Evolutionary conservation across 1,140 invertebrate species (phyloP), one percentile per base, ranked within the genome.

Genomic region (Drosophila kurseongensis): DNA sequence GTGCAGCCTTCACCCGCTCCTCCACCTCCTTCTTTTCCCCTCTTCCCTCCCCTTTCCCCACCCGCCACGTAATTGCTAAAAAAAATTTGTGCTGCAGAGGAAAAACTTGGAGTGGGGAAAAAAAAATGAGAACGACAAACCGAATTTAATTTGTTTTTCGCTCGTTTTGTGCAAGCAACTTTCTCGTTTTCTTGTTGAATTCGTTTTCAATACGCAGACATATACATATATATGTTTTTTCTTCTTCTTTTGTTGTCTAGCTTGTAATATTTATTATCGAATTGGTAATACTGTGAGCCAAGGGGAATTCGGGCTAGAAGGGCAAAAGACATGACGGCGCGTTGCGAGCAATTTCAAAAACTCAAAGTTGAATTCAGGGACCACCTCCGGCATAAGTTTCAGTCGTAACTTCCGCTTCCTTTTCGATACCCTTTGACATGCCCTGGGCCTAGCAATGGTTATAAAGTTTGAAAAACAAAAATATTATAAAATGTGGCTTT

Each of bases 251-350:
- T 85, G 78, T 85, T 71, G 82, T 86, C 82, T 85, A 85, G 82
- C 82, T 86, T 85, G 82, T 86, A 85, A 85, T 85, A 85, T 85
- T 85, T 85, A 86, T 85, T 85, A 85, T 85, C 82, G 82, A 85
- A 86, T 85, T 86, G 80, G 75, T 81, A 78, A 75, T 32, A 69
- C 51, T 8, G 36, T 10, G 57, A 38, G 65, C 62, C 44, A 55
- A 58, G 59, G n/a, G 36, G 12, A 18, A 56, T 5, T 3, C 48
- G 36, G 48, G 18, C 40, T 40, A 27, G 44, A 18, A 42, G 65
- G 58, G 52, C 41, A 40, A 16, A 32, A 41, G 63, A 65, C 75
- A 78, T 78, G 82, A 69, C 82, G 81, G 78, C 78, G 69, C 78
- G 81, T 75, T 75, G 75, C 78, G 55, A 85, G 65, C 78, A 81